Conservation (phyloP, 1,140 invertebrate species). For the Pachypeltis micranthus region DNA sequence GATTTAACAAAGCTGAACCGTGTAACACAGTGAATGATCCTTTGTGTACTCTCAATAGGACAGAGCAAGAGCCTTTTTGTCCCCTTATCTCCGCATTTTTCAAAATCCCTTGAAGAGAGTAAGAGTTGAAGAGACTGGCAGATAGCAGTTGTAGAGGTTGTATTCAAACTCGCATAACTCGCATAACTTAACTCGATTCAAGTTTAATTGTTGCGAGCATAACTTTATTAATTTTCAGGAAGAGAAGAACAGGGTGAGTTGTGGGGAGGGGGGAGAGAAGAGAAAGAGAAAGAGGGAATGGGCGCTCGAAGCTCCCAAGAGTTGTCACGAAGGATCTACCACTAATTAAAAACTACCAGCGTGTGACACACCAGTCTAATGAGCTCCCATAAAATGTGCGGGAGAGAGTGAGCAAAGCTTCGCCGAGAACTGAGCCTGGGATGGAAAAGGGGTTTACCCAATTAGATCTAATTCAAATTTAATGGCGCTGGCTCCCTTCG, state of each 20-base stretch:
- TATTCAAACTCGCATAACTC: background rate
- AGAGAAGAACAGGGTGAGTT: too few relatives aligned
- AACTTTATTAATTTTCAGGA: background rate
- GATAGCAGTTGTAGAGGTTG: background rate
- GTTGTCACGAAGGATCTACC: background rate
- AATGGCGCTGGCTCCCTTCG: background rate
- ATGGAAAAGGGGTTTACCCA: background rate
- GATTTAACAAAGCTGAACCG: too few relatives aligned
- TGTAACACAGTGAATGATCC: too few relatives aligned
- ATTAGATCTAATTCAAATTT: constrained; percentile 13
- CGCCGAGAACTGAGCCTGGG: background rate
- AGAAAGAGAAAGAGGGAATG: too few relatives aligned
- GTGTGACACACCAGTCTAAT: constrained; percentile 10
- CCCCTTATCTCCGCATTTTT: background rate
- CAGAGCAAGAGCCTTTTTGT: background rate
- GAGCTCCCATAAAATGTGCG: constrained; percentile 3
- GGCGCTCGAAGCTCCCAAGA: too few relatives aligned
- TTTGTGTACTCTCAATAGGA: background rate
- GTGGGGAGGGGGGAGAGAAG: too few relatives aligned
- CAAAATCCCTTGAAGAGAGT: background rate
- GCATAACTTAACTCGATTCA: constrained; percentile 1
- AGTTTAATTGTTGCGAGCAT: constrained; percentile 6
- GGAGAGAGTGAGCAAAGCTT: background rate
- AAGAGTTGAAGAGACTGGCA: background rate
- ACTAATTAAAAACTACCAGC: constrained; percentile 11